These are phyloP conservation scores for Mastigias papua DNA, from an alignment of 30 jellyfish, hydroid and myxozoan species.

Conservation along the genomic window DNA sequence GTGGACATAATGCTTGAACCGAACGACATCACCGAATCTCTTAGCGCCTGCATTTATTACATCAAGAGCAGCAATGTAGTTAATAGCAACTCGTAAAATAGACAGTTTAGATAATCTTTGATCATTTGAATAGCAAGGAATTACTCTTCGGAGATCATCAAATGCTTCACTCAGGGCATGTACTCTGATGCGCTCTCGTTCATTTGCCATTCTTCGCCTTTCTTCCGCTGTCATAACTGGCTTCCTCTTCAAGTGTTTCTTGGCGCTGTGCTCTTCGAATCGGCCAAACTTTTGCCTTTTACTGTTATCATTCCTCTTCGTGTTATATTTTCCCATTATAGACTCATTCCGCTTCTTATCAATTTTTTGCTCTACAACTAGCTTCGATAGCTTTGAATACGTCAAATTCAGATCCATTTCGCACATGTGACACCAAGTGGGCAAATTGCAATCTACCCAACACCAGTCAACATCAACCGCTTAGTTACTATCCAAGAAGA, in stretches of 20 bases:
- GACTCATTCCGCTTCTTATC: background rate
- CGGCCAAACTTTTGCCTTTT: background rate
- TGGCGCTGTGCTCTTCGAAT: background rate
- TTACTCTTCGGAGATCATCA: conserved; percentile 73
- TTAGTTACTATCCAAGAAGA: too few species aligned
- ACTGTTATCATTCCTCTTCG: background rate
- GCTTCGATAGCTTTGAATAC: background rate
- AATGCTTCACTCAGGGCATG: conserved; percentile 86
- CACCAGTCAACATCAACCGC: too few species aligned
- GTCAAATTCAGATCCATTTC: too few species aligned
- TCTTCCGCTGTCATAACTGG: background rate
- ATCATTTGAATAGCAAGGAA: conserved; percentile 81
- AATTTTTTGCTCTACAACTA: background rate
- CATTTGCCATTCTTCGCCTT: conserved; percentile 82
- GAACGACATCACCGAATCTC: background rate
- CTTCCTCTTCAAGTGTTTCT: background rate
- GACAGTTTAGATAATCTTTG: conserved; percentile 88
- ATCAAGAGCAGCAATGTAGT: conserved; percentile 82
- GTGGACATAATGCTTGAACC: conserved; percentile 67
- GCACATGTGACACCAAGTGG: too few species aligned
- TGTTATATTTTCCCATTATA: background rate
- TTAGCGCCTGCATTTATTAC: conserved; percentile 13
- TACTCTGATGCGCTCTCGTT: conserved; percentile 89
- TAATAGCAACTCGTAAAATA: conserved; percentile 81
- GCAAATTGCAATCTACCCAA: too few species aligned